Evolutionary conservation across 2,888 invertebrate species (phyloP).

Genomic region (Eupithecia exiguata): DNA sequence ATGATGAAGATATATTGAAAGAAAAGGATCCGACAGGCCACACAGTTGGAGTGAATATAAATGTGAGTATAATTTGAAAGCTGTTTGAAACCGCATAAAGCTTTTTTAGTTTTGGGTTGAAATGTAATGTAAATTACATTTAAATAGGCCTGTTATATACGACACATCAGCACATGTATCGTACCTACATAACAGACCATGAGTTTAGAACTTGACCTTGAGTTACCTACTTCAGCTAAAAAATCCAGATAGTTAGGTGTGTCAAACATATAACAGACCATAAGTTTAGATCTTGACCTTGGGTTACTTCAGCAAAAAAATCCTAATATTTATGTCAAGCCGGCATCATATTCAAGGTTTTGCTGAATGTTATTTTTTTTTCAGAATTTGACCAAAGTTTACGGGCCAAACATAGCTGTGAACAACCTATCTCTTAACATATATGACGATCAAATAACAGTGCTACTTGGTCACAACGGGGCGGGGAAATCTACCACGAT

Average conservation of each 20-base stretch:
- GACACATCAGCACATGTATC: too few species aligned
- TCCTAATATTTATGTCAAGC: not conserved
- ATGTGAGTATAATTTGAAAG: constrained; percentile 57
- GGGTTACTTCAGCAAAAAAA: not conserved
- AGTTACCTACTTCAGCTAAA: not conserved
- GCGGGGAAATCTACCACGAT: constrained; percentile 98
- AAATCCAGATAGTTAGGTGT: not conserved
- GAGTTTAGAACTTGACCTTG: too few species aligned
- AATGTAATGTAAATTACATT: too few species aligned
- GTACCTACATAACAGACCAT: too few species aligned
- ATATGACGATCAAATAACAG: constrained; percentile 95
- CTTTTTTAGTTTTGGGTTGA: too few species aligned
- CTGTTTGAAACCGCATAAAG: not conserved
- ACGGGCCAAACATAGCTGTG: constrained; percentile 84
- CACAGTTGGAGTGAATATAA: constrained; percentile 76
- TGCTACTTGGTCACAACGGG: constrained; percentile 87
- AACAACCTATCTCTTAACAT: constrained; percentile 90
- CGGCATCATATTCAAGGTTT: not conserved
- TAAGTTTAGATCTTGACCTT: too few species aligned
- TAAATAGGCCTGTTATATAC: too few species aligned
- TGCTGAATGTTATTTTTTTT: constrained; percentile 49
- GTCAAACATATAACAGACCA: too few species aligned
- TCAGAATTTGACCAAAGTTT: constrained; percentile 86
- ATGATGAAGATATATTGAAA: constrained; percentile 55
- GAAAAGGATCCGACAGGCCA: constrained; percentile 79